These are phyloP conservation scores for Larimichthys crocea DNA, from an alignment of 2,113 vertebrate species.

Conservation along the genomic window DNA sequence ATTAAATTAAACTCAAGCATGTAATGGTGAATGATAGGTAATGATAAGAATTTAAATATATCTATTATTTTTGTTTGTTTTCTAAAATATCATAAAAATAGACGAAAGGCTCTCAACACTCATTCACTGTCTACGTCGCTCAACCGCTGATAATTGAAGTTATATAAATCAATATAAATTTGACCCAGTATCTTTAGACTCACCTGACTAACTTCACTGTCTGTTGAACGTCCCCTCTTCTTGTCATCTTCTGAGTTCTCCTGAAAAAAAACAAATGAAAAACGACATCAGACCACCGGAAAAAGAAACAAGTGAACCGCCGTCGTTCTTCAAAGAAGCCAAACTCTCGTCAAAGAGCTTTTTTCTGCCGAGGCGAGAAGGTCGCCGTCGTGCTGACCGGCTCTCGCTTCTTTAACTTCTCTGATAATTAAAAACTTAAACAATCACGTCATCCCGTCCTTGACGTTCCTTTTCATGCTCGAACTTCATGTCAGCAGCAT, in stretches of 20 bases:
- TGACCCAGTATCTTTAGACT: conserved; percentile 5
- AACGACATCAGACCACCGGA: neutral
- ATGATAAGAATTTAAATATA: neutral
- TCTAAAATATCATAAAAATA: too few species aligned
- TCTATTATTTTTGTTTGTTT: neutral
- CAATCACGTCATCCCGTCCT: neutral
- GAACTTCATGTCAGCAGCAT: neutral
- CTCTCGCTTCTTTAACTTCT: neutral
- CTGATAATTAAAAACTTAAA: conserved; percentile 10
- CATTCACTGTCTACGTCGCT: too few species aligned
- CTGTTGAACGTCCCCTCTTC: conserved; percentile 89
- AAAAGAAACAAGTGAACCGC: neutral
- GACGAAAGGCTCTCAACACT: neutral
- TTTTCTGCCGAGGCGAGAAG: neutral
- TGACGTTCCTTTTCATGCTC: conserved; percentile 29
- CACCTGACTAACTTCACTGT: conserved; percentile 90
- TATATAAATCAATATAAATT: neutral
- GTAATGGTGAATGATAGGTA: too few species aligned
- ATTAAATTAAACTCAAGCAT: too few species aligned
- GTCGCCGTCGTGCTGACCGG: neutral
- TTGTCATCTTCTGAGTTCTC: conserved; percentile 93
- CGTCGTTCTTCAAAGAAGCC: too few species aligned
- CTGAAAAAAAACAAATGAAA: conserved; percentile 51
- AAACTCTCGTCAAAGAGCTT: neutral
- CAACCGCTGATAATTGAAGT: neutral